Percentiles rank a stretch among this genome's conserved stretches.
These are phyloP conservation scores for Rynchops niger DNA, from an alignment of 2,113 vertebrate genomes.

Conservation along the genomic window DNA sequence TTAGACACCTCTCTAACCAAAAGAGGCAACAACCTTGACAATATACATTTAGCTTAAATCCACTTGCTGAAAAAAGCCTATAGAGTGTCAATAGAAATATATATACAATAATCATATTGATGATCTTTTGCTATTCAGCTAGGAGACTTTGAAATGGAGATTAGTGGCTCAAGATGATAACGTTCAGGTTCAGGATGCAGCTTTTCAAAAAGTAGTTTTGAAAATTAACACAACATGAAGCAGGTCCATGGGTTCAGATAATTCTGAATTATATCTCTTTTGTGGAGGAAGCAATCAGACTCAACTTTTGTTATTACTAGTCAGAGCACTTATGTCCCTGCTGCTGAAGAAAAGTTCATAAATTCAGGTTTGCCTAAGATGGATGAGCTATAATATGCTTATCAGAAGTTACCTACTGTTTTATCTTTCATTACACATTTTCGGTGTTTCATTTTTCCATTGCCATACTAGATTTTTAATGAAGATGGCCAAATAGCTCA, in stretches of 20 bases:
- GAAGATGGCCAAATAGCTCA: slow-evolving; percentile 37
- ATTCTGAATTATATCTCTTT: slow-evolving; percentile 19
- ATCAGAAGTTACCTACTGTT: slow-evolving; percentile 29
- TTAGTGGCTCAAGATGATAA: slow-evolving; percentile 5
- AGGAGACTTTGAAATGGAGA: neutral
- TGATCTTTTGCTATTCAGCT: neutral
- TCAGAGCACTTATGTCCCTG: neutral
- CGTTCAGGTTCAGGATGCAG: neutral
- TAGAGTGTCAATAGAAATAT: slow-evolving; percentile 2
- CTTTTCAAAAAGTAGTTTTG: slow-evolving; percentile 10
- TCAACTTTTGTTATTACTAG: slow-evolving; percentile 17
- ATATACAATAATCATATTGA: neutral
- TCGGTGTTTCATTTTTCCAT: neutral
- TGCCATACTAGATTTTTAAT: neutral
- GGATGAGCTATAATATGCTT: slow-evolving; percentile 25
- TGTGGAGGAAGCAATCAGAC: neutral
- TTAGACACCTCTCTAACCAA: neutral
- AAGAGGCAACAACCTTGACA: slow-evolving; percentile 1
- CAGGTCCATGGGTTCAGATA: slow-evolving; percentile 7
- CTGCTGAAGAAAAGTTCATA: slow-evolving; percentile 30
- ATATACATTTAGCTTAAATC: neutral
- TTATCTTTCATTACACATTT: slow-evolving; percentile 21
- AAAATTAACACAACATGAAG: slow-evolving; percentile 1
- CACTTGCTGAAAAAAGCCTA: neutral
- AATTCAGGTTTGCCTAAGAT: neutral